These are phyloP conservation scores for Nematolebias whitei DNA, from an alignment of 2,113 vertebrate genomes.

Conservation along the genomic window DNA sequence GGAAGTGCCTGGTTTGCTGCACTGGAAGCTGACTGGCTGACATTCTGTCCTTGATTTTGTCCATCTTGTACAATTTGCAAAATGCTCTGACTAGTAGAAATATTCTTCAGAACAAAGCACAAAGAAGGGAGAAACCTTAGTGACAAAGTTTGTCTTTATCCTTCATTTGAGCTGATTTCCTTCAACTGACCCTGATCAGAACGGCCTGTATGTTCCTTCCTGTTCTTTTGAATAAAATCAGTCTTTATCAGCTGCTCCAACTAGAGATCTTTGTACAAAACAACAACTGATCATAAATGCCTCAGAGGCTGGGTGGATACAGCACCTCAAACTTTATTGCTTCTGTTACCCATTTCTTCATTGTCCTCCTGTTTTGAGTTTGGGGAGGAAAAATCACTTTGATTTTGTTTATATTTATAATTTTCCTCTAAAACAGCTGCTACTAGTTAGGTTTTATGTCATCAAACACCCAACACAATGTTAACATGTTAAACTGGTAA, in stretches of 20 bases:
- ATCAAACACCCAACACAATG: slow-evolving; percentile 27
- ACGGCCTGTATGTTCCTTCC: slow-evolving; percentile 47
- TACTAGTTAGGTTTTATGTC: too few species aligned
- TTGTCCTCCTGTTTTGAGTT: too few species aligned
- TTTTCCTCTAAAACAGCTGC: too few species aligned
- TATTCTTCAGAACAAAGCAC: slow-evolving; percentile 53
- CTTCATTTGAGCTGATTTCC: slow-evolving; percentile 40
- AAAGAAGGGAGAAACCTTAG: slow-evolving; percentile 16
- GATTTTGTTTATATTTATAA: too few species aligned
- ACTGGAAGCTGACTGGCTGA: slow-evolving; percentile 73
- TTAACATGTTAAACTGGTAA: background rate
- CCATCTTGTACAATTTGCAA: slow-evolving; percentile 69
- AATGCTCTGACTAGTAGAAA: slow-evolving; percentile 77
- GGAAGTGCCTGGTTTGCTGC: slow-evolving; percentile 47
- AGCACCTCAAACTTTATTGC: too few species aligned
- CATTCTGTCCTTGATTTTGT: slow-evolving; percentile 67
- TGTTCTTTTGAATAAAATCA: slow-evolving; percentile 31
- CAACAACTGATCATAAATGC: too few species aligned
- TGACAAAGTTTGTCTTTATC: slow-evolving; percentile 27
- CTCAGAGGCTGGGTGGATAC: too few species aligned
- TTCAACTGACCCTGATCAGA: slow-evolving; percentile 52
- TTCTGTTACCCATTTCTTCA: too few species aligned
- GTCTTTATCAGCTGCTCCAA: slow-evolving; percentile 28
- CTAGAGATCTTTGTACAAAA: background rate
- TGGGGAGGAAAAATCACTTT: too few species aligned